Conservation (phyloP, 1,140 invertebrate species). For the Hypsibius dujardini region DNA sequence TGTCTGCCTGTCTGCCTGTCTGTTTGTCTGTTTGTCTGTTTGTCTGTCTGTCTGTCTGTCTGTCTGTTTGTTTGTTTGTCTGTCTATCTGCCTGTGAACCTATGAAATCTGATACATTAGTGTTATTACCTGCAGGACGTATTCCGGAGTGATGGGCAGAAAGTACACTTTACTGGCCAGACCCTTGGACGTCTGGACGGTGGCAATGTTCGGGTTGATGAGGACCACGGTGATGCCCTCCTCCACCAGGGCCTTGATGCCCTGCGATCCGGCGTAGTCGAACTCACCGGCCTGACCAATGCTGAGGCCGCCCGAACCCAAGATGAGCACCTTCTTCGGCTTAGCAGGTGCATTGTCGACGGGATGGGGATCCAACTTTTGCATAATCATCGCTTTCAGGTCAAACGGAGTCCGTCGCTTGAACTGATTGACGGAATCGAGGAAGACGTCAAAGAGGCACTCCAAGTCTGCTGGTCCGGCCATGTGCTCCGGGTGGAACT, state of each 20-base stretch:
- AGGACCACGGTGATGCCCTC: constrained; percentile 81
- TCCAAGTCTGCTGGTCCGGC: constrained; percentile 90
- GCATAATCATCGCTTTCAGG: constrained; percentile 7
- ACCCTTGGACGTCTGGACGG: constrained; percentile 94
- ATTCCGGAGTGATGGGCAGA: constrained; percentile 76
- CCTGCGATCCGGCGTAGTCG: constrained; percentile 51
- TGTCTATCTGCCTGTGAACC: too few relatives aligned
- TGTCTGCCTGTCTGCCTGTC: too few relatives aligned
- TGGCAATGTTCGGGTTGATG: constrained; percentile 98
- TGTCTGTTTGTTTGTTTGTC: too few relatives aligned
- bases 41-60: too few relatives aligned
- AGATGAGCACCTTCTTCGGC: constrained; percentile 70
- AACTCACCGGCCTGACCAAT: constrained; percentile 98
- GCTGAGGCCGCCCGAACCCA: constrained; percentile 96
- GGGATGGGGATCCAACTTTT: constrained; percentile 24
- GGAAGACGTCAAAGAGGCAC: constrained; percentile 79
- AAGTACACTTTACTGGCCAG: constrained; percentile 97
- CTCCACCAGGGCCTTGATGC: constrained; percentile 89
- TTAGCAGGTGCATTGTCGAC: constrained; percentile 16
- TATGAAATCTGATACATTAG: too few relatives aligned
- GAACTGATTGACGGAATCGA: constrained; percentile 47
- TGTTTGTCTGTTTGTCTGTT: too few relatives aligned
- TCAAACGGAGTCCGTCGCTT: constrained; percentile 16
- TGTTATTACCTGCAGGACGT: constrained; percentile 65
- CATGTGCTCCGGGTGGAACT: constrained; percentile 96